Percentiles rank a stretch among this genome's conserved stretches.
phyloP scores from a whole-genome alignment of 2,113 vertebrate genomes.

The Periophthalmodon schlosseri region DNA sequence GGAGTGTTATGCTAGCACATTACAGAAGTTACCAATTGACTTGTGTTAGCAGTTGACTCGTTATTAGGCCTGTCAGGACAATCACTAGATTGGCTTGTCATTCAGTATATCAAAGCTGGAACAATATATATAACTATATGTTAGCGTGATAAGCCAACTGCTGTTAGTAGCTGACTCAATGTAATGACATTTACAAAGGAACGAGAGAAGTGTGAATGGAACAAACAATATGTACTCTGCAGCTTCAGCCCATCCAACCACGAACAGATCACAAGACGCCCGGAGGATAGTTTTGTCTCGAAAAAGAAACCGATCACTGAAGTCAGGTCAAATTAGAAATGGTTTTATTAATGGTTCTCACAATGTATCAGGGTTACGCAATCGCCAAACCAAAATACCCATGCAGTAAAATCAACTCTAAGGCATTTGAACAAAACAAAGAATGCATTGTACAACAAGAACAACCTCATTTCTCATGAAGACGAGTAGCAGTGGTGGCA shows the following conservation, averaged over 20 bases:
- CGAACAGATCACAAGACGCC: slow-evolving; percentile 58
- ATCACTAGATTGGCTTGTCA: too few relatives aligned
- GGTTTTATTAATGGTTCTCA: background rate
- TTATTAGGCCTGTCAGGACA: too few relatives aligned
- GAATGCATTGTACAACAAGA: background rate
- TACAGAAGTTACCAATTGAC: too few relatives aligned
- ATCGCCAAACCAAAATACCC: background rate
- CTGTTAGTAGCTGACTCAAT: background rate
- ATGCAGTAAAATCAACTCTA: background rate
- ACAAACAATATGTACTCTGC: slow-evolving; percentile 47
- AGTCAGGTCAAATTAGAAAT: background rate
- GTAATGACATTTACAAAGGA: slow-evolving; percentile 5
- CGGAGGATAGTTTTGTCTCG: slow-evolving; percentile 11
- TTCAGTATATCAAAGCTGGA: too few relatives aligned
- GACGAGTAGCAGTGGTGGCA: too few relatives aligned
- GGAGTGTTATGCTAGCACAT: background rate
- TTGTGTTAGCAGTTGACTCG: background rate
- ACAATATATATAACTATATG: too few relatives aligned
- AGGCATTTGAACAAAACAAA: background rate
- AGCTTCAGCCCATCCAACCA: slow-evolving; percentile 27
- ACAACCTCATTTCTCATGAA: background rate
- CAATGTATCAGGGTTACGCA: background rate
- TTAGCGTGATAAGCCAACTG: too few relatives aligned
- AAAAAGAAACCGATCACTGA: slow-evolving; percentile 9
- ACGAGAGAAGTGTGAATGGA: slow-evolving; percentile 27